Evolutionary conservation across 2,113 vertebrate genomes (phyloP), one percentile per base, ranked within the genome.

Genomic region (Sigmodon hispidus): DNA sequence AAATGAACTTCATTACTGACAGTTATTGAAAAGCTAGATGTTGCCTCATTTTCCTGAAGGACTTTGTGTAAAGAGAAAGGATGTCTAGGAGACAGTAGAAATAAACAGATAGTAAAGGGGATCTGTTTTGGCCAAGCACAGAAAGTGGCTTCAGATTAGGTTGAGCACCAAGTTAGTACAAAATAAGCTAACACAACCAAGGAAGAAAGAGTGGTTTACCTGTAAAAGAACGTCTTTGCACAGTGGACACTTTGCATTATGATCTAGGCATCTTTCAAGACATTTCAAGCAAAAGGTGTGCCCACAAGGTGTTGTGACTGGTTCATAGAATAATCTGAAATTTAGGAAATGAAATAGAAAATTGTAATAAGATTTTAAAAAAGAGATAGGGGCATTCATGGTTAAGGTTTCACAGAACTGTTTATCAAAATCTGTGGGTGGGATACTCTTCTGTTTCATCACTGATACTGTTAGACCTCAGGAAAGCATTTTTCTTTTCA

Each of bases 201-300:
- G 77, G 95, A 89, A 85, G 61, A 94, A 94, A 94, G 11, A 94
- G 8, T 63, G 13, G 75, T 91, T 76, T 98, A 99, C 99, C 99
- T 99, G 99, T 0, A 99, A 98, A 69, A 99, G 98, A 72, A 98
- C 98, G 88, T 99, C 99, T 97, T 99, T 99, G 96, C 99, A 99
- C 90, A 99, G 98, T 0, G 99, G 99, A 98, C 99, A 99, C 95
- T 99, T 99, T 6, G 99, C 98, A 84, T 99, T 99, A 98, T 99
- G 99, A 98, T 99, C 99, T 92, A 99, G 98, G 96, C 99, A 99
- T 96, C 99, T 98, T 97, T 99, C 99, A 96, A 99, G 98, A 98
- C 99, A 99, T 95, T 99, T 99, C 93, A 99, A 98, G 97, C 99
- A 99, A 98, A 99, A 99, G 1, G 99, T 99, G 96, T 99, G 99